phyloP scores from a whole-genome alignment of 2,113 vertebrate species.

The Phasianus colchicus region DNA sequence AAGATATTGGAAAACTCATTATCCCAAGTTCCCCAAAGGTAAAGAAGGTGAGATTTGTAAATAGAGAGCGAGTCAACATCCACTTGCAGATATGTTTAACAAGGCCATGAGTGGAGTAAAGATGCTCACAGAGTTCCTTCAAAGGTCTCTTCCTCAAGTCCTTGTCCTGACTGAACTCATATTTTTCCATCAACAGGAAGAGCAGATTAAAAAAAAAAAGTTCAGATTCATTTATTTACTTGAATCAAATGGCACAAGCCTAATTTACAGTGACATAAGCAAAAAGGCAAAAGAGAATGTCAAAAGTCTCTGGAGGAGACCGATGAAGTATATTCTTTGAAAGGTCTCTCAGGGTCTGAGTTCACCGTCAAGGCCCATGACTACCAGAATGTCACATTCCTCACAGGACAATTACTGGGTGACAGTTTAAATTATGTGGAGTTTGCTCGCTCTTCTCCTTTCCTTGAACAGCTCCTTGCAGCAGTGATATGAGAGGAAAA shows the following conservation, averaged over 20 bases:
- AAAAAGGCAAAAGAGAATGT: neutral
- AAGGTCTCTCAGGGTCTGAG: neutral
- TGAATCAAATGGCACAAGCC: neutral
- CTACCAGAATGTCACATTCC: slow-evolving; percentile 1
- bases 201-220: neutral
- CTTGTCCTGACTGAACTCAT: neutral
- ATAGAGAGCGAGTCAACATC: neutral
- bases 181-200: neutral
- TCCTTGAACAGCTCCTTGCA: neutral
- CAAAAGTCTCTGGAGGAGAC: slow-evolving; percentile 8
- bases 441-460: neutral
- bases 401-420: neutral
- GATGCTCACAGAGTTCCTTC: neutral
- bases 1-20: neutral
- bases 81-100: neutral
- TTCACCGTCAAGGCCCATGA: slow-evolving; percentile 16
- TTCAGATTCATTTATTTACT: neutral
- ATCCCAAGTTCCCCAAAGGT: neutral
- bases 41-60: neutral
- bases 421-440: neutral
- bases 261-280: slow-evolving; percentile 18
- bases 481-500: neutral
- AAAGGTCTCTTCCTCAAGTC: neutral
- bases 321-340: neutral
- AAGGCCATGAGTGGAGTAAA: neutral